Conservation (phyloP, 2,888 invertebrate genomes). For the Ormyrus labotus region DNA sequence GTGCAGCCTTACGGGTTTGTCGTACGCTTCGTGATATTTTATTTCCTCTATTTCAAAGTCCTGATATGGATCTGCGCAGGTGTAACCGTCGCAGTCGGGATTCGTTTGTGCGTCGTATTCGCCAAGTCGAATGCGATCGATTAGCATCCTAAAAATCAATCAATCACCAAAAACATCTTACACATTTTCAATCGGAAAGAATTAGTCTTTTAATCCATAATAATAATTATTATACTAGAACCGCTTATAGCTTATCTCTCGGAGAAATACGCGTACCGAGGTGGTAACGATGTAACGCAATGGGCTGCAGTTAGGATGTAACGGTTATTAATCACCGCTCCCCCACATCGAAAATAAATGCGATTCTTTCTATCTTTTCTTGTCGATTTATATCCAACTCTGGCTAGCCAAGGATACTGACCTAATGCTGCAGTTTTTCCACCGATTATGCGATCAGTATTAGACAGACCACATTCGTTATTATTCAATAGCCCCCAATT, state of each 20-base stretch:
- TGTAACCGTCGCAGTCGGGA: slow-evolving; percentile 67
- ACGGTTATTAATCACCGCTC: slow-evolving; percentile 71
- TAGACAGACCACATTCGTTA: slow-evolving; percentile 78
- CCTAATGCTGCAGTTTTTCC: slow-evolving; percentile 79
- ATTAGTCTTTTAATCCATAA: too few relatives aligned
- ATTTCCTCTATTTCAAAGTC: slow-evolving; percentile 67
- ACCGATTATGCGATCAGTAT: slow-evolving; percentile 80
- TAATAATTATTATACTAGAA: too few relatives aligned
- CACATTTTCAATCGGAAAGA: too few relatives aligned
- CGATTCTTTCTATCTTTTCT: too few relatives aligned
- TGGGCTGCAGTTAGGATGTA: slow-evolving; percentile 76
- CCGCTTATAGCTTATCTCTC: slow-evolving; percentile 36
- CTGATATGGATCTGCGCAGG: slow-evolving; percentile 69
- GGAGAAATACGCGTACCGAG: slow-evolving; percentile 60
- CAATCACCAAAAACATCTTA: too few relatives aligned
- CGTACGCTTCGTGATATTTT: slow-evolving; percentile 67
- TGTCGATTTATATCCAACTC: slow-evolving; percentile 77
- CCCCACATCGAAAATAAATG: slow-evolving; percentile 72
- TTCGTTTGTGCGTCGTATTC: slow-evolving; percentile 69
- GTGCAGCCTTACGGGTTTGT: slow-evolving; percentile 56
- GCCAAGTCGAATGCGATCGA: slow-evolving; percentile 67
- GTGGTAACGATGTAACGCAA: slow-evolving; percentile 63
- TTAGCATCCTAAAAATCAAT: slow-evolving; percentile 57
- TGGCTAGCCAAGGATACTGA: slow-evolving; percentile 81
- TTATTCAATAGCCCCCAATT: slow-evolving; percentile 76